Evolutionary conservation across 2,888 invertebrate species (phyloP), one percentile per base, ranked within the genome.

Genomic region (Trichopria drosophilae): DNA sequence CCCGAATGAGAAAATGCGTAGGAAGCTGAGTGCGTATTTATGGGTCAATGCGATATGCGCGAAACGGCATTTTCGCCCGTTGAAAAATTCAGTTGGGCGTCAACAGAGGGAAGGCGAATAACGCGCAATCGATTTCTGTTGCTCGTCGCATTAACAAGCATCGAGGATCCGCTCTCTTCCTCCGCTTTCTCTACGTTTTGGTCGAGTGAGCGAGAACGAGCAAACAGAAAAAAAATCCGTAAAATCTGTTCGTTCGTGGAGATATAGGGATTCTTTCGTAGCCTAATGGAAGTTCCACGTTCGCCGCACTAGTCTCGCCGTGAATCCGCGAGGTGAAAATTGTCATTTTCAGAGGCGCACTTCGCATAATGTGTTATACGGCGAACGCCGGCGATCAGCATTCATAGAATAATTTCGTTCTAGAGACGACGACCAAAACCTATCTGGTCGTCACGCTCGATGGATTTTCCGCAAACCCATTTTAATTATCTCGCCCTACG

Each of bases 381-480:
- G n/a, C n/a, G n/a, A n/a, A n/a, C 59, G 60, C 51, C 62, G 53
- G 45, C 63, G 63, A 71, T 71, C 67, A 69, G 64, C 63, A 71
- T 71, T 71, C 69, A 69, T 69, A 71, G 69, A 69, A 70, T 69
- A 71, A 71, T 71, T 71, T 67, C 62, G 58, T 67, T 64, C 62
- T 59, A 57, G 61, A 61, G 59, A 59, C 50, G 54, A 42, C 52
- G 46, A 47, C 50, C 26, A 24, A 40, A 23, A 64, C 64, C 64
- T 68, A 65, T 69, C 66, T 64, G 60, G 61, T 63, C 60, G 59
- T 64, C 63, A 67, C 62, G 62, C 61, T 56, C 66, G 66, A 67
- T 65, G 64, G 64, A 51, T 57, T 62, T 63, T 60, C 63, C 61
- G 57, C 60, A 61, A 58, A 60, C 61, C 62, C 58, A 62, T 65